Conservation (phyloP, 2,113 vertebrate species). For the Daboia siamensis region DNA sequence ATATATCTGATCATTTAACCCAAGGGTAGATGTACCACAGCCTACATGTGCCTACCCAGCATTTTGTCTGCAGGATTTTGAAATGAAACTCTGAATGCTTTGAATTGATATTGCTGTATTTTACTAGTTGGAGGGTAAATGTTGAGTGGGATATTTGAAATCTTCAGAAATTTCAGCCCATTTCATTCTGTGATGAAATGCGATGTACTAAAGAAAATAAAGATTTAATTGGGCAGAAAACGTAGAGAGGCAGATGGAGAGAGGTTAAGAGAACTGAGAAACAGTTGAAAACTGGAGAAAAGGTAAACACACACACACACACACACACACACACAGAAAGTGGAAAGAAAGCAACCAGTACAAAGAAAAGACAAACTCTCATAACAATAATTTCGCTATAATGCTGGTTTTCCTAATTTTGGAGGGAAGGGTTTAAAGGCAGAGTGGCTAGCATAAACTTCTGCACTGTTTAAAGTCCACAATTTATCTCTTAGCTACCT, state of each 20-base stretch:
- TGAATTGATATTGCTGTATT: background rate
- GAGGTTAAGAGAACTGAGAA: background rate
- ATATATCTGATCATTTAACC: background rate
- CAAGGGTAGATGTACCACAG: background rate
- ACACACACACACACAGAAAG: no score
- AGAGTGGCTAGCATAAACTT: background rate
- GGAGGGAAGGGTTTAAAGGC: background rate
- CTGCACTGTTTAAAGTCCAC: background rate
- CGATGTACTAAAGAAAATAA: background rate
- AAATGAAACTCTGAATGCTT: background rate
- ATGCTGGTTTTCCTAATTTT: background rate
- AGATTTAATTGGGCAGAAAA: background rate
- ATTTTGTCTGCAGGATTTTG: background rate
- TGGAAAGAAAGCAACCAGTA: background rate
- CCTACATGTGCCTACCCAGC: background rate
- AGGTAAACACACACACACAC: background rate
- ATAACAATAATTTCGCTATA: background rate
- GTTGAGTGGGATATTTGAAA: background rate
- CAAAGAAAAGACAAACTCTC: background rate
- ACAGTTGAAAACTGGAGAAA: background rate
- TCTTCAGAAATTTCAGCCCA: background rate
- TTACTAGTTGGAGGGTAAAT: background rate
- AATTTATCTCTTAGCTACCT: background rate
- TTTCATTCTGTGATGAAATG: background rate
- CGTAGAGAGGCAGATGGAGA: background rate